Base-by-base conservation (phyloP, 2,888 invertebrate genomes). In the Hirtodrosophila confusa region DNA sequence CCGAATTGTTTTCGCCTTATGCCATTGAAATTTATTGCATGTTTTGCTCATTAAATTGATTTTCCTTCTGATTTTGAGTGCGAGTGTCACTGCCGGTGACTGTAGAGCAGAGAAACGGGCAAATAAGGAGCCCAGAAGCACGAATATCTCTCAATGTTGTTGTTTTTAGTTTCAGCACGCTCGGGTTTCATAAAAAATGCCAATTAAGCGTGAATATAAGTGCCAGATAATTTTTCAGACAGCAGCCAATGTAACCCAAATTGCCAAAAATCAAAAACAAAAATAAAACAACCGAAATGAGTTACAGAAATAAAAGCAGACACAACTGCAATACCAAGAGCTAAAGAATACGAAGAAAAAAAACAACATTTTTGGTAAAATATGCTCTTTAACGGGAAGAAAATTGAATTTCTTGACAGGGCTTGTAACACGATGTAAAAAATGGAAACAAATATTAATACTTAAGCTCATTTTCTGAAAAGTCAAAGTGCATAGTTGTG, bases 151-250 rank as follows among this genome's bases (percentile, higher is more conserved):
- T 41, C 67, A 47, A 44, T 71, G 51, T 53, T 64, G 58, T 71
- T 63, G 76, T 48, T 62, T 57, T 57, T 69, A 75, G 74, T 74
- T 83, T 75, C 80, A 66, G 79, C 79, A 79, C 79, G 80, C 79
- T 82, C 75, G 78, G 69, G 74, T 87, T 87, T 85, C 83, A 88
- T 85, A 80, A 88, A 89, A 88, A 89, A 89, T 89, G 90, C 90
- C 89, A 89, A 89, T 89, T 89, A 89, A 89, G 90, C 88, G 80
- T 87, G 89, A 88, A 89, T 89, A 90, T 89, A 89, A 89, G 90
- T 89, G 89, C 83, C 79, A 78, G 89, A 88, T 89, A 89, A 89
- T 89, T 88, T 83, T 88, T 88, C 78, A 74, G 86, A 85, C 77
- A 89, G 84, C 88, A 70, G 88, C 88, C 85, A 88, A 88, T 89